Evolutionary conservation across 2,113 vertebrate species (phyloP), one percentile per base, ranked within the genome.

Genomic region (Strigops habroptila): DNA sequence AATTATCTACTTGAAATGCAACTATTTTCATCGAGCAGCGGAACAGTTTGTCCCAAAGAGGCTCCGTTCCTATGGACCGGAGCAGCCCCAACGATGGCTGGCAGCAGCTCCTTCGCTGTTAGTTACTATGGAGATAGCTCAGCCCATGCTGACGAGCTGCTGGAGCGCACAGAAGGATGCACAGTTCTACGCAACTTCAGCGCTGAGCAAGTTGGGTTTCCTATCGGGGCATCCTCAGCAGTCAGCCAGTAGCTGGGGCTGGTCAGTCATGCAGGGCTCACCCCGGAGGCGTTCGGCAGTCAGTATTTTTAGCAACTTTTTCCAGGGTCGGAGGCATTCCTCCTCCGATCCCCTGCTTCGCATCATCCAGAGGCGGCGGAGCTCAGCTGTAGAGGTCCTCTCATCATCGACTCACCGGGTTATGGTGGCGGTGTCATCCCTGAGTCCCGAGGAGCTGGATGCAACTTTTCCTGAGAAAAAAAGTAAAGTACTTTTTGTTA

Each of bases 41-140:
- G 96, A 96, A 97, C 96, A 96, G 21, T 96, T 90, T 97, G 93
- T 97, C 93, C 96, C 94, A 80, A 95, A 85, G 75, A 75, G 93
- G 63, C 27, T 94, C 71, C 35, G 31, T 96, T 92, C 94, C 91
- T 91, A 82, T 60, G 90, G 94, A 88, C 96, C 57, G 85, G 95
- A 93, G 94, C 97, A 84, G 96, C 92, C 95, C 82, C 85, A 60
- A 77, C 84, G 94, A 92, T 96, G 88, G 93, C 97, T 97, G 96
- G 95, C 97, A 97, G 96, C 93, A 96, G 96, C 69, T 78, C 91
- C 97, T 98, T 98, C 95, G 96, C 97, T 98, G 96, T 96, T 95
- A 35, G 98, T 99, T 97, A 73, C 98, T 97, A 99, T 98, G 98
- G 99, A 94, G 98, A 99, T 98, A 46, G 95, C 94, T 97, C 96